Conservation (phyloP, 2,888 invertebrate genomes). For the Caradrina kadenii region DNA sequence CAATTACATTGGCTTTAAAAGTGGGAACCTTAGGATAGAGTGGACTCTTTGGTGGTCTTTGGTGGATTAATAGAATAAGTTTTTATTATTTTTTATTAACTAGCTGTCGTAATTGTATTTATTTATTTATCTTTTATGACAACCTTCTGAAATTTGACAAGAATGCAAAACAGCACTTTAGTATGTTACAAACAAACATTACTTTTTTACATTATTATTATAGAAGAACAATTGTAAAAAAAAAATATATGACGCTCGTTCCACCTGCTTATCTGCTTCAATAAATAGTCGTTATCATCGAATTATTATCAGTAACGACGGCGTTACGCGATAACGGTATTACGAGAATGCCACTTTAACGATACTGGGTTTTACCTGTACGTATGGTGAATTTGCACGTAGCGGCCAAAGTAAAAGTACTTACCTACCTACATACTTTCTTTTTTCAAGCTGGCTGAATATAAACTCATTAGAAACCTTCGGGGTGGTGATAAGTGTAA, state of each 20-base stretch:
- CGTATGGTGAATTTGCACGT: slow-evolving; percentile 22
- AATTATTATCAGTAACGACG: slow-evolving; percentile 49
- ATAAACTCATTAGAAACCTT: not conserved
- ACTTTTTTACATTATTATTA: not conserved
- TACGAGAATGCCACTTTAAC: slow-evolving; percentile 28
- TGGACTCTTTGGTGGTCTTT: too few relatives aligned
- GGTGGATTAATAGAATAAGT: too few relatives aligned
- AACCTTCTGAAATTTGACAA: too few relatives aligned
- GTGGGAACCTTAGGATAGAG: too few relatives aligned
- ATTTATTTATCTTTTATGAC: too few relatives aligned
- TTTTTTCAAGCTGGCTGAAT: not conserved
- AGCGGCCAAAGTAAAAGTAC: slow-evolving; percentile 25
- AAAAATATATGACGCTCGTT: not conserved
- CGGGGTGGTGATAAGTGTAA: too few relatives aligned
- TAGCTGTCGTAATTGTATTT: too few relatives aligned
- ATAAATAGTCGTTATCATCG: slow-evolving; percentile 25
- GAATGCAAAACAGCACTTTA: too few relatives aligned
- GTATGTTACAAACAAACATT: not conserved
- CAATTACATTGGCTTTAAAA: too few relatives aligned
- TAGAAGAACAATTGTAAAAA: not conserved
- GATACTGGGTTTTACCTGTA: slow-evolving; percentile 33
- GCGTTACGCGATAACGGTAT: slow-evolving; percentile 38
- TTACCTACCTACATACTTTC: not conserved
- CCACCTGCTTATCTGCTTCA: slow-evolving; percentile 4
- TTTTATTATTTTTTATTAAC: too few relatives aligned